phyloP scores from a whole-genome alignment of 1,140 invertebrate genomes.

The Coelopa frigida region DNA sequence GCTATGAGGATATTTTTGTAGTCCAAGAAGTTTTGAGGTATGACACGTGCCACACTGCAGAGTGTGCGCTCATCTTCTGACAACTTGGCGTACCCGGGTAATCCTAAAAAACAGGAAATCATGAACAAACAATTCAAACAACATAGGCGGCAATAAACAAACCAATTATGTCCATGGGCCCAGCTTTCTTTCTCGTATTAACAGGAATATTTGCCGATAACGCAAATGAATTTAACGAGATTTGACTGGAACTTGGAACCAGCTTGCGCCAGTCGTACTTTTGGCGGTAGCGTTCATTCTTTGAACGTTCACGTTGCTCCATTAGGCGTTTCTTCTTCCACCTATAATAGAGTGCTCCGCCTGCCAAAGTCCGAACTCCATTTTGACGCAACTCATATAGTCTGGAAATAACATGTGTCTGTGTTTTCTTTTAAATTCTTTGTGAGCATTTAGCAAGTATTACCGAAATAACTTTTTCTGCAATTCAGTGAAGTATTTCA shows the following conservation, averaged over 20 bases:
- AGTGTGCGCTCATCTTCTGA: conserved; percentile 62
- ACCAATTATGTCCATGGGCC: conserved; percentile 57
- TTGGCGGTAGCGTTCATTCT: conserved; percentile 32
- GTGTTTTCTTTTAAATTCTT: background rate
- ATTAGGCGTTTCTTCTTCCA: conserved; percentile 52
- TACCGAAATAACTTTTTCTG: conserved; percentile 54
- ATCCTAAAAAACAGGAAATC: conserved; percentile 48
- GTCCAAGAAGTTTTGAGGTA: conserved; percentile 70
- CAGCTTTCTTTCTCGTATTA: conserved; percentile 29
- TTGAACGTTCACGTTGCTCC: conserved; percentile 48
- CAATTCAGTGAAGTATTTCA: conserved; percentile 62
- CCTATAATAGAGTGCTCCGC: conserved; percentile 60
- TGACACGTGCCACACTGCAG: conserved; percentile 64
- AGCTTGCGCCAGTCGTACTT: conserved; percentile 45
- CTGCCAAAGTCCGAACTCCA: conserved; percentile 61
- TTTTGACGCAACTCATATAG: conserved; percentile 62
- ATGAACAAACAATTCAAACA: background rate
- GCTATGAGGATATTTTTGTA: conserved; percentile 64
- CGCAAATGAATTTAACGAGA: background rate
- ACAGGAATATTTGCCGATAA: no score
- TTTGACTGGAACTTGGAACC: no score
- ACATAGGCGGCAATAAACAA: no score
- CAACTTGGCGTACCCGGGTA: conserved; percentile 75
- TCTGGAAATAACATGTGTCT: conserved; percentile 22
- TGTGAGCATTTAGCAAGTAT: background rate